Evolutionary conservation across 2,888 invertebrate genomes (phyloP), one percentile per base, ranked within the genome.

Genomic region (Synanthedon vespiformis): DNA sequence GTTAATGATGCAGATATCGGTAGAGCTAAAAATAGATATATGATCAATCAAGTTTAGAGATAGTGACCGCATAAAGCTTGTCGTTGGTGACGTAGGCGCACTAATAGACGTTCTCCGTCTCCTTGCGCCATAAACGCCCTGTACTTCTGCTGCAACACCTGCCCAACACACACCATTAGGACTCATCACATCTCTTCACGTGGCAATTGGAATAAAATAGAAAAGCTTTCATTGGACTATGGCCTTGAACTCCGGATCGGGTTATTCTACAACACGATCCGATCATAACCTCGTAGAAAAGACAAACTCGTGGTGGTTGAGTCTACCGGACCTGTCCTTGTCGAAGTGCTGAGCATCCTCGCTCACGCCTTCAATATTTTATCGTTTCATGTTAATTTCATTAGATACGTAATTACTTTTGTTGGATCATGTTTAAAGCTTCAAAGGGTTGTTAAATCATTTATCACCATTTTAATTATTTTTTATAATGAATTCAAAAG

Each of bases 91-190:
- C 99, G 83, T 97, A 99, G 53, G 97, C 96, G 77, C 98, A 97
- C 64, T 98, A 98, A 80, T 98, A 93, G 88, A 99, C 99, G 87
- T 98, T 97, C 85, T 99, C 98, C 63, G 99, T 99, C 89, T 99
- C 99, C 85, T 99, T n/a, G n/a, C 97, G 80, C 97, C 99, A 99
- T 99, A 88, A 99, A 99, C 60, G 98, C 98, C 97, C 99, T 99
- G 89, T 99, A 99, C 82, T 99, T 99, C 89, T 99, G 99, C 60
- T 99, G 90, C 3, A 98, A 98, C 89, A 99, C 98, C 72, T 96
- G 94, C 48, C 99, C 99, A 84, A 99, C 99, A n/a, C 13, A 51
- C 5, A 10, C 72, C 52, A 55, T 8, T 13, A 13, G n/a, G 44
- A 13, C 2, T 44, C 44, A 44, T 12, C 6, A 44, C n/a, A n/a